These are phyloP conservation scores for Phalangium opilio DNA, from an alignment of 2,888 invertebrate species.

Conservation along the genomic window DNA sequence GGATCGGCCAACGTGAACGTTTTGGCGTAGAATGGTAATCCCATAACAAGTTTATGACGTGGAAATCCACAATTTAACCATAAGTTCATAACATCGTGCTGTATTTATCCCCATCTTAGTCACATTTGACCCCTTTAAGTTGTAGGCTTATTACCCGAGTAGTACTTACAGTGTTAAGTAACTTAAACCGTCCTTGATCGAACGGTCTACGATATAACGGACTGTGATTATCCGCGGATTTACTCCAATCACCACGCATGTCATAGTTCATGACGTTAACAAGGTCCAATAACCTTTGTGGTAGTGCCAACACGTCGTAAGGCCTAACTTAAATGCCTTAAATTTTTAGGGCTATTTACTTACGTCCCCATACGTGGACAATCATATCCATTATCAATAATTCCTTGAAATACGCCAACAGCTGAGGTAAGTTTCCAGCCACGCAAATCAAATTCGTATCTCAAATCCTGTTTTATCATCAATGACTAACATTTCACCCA, in stretches of 20 bases:
- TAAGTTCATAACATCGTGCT: constrained; percentile 17
- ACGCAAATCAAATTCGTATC: too few species aligned
- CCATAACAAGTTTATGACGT: constrained; percentile 22
- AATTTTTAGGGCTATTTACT: background rate
- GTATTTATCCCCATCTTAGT: background rate
- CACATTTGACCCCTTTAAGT: background rate
- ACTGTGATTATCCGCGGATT: constrained; percentile 26
- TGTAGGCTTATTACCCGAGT: background rate
- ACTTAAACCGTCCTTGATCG: constrained; percentile 12
- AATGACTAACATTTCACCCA: too few species aligned
- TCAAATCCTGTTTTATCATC: too few species aligned
- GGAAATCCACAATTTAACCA: constrained; percentile 21
- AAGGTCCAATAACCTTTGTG: constrained; percentile 7
- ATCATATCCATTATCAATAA: background rate
- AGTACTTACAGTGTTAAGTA: constrained; percentile 12
- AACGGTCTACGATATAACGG: constrained; percentile 23
- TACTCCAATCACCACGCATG: constrained; percentile 28
- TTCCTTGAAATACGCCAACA: too few species aligned
- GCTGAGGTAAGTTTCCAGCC: too few species aligned
- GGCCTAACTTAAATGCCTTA: background rate
- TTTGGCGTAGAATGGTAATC: constrained; percentile 25
- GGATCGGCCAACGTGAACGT: constrained; percentile 14
- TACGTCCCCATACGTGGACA: constrained; percentile 1
- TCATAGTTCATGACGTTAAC: constrained; percentile 23
- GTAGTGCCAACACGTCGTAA: too few species aligned